These are phyloP conservation scores for Rhyacophila evoluta DNA, from an alignment of 2,888 invertebrate species.

Conservation along the genomic window DNA sequence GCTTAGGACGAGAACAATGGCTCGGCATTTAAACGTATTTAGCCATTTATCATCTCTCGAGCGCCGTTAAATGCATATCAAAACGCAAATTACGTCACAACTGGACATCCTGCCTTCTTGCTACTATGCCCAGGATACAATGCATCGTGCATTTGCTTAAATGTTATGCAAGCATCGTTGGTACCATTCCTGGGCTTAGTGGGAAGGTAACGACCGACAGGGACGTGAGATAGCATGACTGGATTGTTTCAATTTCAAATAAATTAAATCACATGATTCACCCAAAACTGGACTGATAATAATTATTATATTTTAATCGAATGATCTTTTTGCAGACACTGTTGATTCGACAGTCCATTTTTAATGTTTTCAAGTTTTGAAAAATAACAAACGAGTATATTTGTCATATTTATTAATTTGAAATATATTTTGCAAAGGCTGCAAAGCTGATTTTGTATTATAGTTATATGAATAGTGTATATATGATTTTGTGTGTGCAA, in stretches of 20 bases:
- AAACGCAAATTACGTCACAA: constrained; percentile 51
- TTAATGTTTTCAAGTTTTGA: too few relatives aligned
- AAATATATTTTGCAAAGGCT: too few relatives aligned
- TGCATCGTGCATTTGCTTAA: constrained; percentile 28
- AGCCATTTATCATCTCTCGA: constrained; percentile 45
- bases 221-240: background rate
- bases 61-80: constrained; percentile 49
- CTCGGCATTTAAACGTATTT: constrained; percentile 38
- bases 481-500: too few relatives aligned
- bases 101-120: constrained; percentile 44
- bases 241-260: background rate
- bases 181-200: background rate
- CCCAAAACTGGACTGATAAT: background rate
- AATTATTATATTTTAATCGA: too few relatives aligned
- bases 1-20: constrained; percentile 41
- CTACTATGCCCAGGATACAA: constrained; percentile 18
- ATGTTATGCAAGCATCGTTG: background rate
- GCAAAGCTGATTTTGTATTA: too few relatives aligned
- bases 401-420: too few relatives aligned
- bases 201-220: background rate
- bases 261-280: background rate
- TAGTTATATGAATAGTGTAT: too few relatives aligned
- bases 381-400: too few relatives aligned
- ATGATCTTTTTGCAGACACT: too few relatives aligned
- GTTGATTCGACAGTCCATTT: too few relatives aligned